Evolutionary conservation across 23 tunicate species (phyloP), one percentile per base, ranked within the genome.

Genomic region (Aplidium turbinatum): DNA sequence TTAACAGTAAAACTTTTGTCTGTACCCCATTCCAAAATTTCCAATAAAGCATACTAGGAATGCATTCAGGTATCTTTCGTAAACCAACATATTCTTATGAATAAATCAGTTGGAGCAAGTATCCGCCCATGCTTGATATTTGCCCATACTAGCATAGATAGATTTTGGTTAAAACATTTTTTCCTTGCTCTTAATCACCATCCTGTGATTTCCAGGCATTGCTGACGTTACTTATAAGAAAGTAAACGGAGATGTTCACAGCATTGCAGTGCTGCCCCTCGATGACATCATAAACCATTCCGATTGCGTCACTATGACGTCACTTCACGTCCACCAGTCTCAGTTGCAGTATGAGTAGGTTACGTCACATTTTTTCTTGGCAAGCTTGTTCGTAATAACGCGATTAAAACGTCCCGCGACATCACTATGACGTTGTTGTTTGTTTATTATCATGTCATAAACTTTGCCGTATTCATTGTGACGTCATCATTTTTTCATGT

Each of bases 161-260:
- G n/a, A 21, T 57, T 20, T 24, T 16, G 22, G 16, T 18, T n/a
- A 27, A 0, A 35, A 28, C 13, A 23, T 0, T 5, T 33, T 7
- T 13, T n/a, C n/a, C n/a, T n/a, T n/a, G n/a, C n/a, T n/a, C n/a
- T n/a, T n/a, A n/a, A n/a, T n/a, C n/a, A n/a, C n/a, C n/a, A n/a
- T n/a, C n/a, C n/a, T n/a, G n/a, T 11, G 13, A 42, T 11, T 11
- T 16, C 16, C 24, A 81, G 86, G 78, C 4, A 24, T 81, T 0
- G 70, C 57, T 29, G 87, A 73, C 24, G 78, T 82, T 19, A 73
- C 79, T 2, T 32, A 75, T 35, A 75, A 23, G 18, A 57, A 16
- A 38, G 56, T 58, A 33, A 36, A 58, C 35, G 69, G 28, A 24
- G 40, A 72, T 1, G 27, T 72, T 29, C 31, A 13, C 42, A 36